These are phyloP conservation scores for Euclidia mi DNA, from an alignment of 2,888 invertebrate species.

Conservation along the genomic window DNA sequence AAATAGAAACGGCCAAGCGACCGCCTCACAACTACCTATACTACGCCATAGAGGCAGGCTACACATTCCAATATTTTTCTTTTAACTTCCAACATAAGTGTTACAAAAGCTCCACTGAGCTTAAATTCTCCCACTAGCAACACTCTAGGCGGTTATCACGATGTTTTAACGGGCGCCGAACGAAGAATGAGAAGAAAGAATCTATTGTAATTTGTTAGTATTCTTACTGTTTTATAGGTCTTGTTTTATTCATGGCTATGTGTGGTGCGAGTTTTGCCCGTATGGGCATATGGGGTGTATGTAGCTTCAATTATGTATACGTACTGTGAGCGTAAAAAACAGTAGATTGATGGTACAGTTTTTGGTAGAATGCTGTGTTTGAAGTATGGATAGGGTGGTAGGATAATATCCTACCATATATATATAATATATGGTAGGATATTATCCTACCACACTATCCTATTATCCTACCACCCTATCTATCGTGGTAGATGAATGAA, in stretches of 20 bases:
- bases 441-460: not conserved
- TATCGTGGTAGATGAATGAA: no score
- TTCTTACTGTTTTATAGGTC: conserved; percentile 55
- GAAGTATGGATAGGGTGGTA: not conserved
- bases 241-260: conserved; percentile 52
- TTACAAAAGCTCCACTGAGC: conserved; percentile 15
- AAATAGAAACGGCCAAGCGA: no score
- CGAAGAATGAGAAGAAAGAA: conserved; percentile 54
- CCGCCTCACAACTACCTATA: no score
- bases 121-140: conserved; percentile 26
- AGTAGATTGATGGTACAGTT: conserved; percentile 6
- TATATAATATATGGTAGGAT: no score
- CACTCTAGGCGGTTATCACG: conserved; percentile 48
- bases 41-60: no score
- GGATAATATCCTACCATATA: no score
- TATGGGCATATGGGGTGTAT: no score
- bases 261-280: conserved; percentile 6
- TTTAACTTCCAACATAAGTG: no score
- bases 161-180: conserved; percentile 54
- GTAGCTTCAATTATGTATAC: conserved; percentile 15
- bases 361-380: not conserved
- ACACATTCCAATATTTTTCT: no score
- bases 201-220: conserved; percentile 57
- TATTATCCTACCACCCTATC: no score
- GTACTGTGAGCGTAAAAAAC: conserved; percentile 5